Base-by-base conservation (phyloP, 2,113 vertebrate species). In the Thunnus maccoyii region DNA sequence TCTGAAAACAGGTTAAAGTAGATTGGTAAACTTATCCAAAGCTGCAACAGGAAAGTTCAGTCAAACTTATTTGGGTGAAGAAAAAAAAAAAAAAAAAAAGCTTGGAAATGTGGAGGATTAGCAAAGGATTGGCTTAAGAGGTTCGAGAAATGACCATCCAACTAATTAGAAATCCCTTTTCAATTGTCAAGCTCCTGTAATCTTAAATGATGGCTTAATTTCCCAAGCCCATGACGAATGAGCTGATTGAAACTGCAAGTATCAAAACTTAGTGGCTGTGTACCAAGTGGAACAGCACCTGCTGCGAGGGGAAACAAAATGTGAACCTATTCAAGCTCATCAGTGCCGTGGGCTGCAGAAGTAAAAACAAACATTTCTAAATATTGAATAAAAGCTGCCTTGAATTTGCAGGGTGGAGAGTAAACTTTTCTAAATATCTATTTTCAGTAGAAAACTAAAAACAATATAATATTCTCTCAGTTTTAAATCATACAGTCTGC, bases 161-260 rank as follows among this genome's bases (percentile, higher is more conserved):
- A 86, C 86, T 92, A 91, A 94, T 93, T 89, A 90, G 77, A 92
- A 92, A 94, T 93, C 91, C 90, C 86, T 83, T 94, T 92, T 89
- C 89, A 90, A 90, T 91, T 93, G 88, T 93, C 88, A 84, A 89
- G 84, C 86, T 79, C 65, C 82, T 80, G 83, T 91, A 93, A 92
- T 93, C 91, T 92, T 93, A 88, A 92, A 90, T 86, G 82, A 92
- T 80, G 78, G 78, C 81, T 92, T 90, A 78, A 90, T 92, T 92
- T 91, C 83, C 72, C 64, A 79, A 51, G 69, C 82, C 75, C 80
- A n/a, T 86, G 75, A 73, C 66, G 73, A 91, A 86, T 88, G 79
- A 91, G 83, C 88, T 65, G 65, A 91, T 82, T 89, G 86, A 83
- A 88, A 84, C 58, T 47, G 22, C 60, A 90, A 85, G 62, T 84